Evolutionary conservation across 2,888 invertebrate species (phyloP), one percentile per base, ranked within the genome.

Genomic region (Epistrophe grossulariae): DNA sequence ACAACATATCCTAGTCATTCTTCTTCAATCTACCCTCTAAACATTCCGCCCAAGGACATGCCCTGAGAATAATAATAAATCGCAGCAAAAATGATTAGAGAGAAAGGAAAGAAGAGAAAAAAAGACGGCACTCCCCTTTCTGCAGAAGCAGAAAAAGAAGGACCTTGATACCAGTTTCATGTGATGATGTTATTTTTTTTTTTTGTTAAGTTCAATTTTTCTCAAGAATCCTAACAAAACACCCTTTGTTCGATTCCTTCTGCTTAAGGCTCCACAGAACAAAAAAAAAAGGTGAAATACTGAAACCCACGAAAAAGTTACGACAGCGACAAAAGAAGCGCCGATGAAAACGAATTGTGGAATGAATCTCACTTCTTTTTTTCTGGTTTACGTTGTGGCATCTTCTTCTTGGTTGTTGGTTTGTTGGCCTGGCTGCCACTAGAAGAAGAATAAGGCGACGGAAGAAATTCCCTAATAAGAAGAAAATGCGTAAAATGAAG

Each of bases 21-120:
- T 68, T 19, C 57, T 68, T 15, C 57, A 57, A 82, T 85, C 68
- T 85, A 82, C 82, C 82, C 85, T 85, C 85, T 82, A 85, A 68
- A 79, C 78, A 85, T 82, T 85, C 82, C 82, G 70, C 85, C 85
- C 85, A 85, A 85, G 85, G 85, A 82, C 85, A 85, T 81, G 78
- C 78, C 68, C 70, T 40, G 35, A 85, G 82, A 35, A 79, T 64
- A 85, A 50, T 71, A 72, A 62, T 71, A 72, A 78, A 78, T 85
- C 73, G 72, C 78, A 78, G 40, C 52, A 68, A 52, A 76, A 70
- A 68, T 59, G 55, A 81, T 73, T 73, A n/a, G 52, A 55, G 55
- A 68, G 35, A 40, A 55, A 55, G 2, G 40, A 40, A 24, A 70
- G 38, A 40, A 40, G 40, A 19, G 24, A 8, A 70, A 50, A 68